A percentile compares a stretch with the other conserved stretches of the same genome.
These are phyloP conservation scores for Pteropus alecto DNA, from an alignment of 2,113 vertebrate species.

Conservation along the genomic window DNA sequence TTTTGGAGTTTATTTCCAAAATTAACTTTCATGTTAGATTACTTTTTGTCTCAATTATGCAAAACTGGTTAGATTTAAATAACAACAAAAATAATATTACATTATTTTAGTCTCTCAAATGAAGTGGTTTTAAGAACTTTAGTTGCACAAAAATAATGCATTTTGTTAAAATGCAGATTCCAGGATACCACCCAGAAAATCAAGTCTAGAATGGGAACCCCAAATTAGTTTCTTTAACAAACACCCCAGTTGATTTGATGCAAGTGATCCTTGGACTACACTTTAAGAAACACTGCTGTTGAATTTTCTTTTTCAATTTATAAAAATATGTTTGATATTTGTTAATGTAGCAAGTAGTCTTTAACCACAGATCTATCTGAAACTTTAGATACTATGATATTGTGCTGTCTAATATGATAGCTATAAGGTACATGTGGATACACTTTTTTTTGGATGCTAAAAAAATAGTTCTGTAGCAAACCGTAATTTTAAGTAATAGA, in stretches of 20 bases:
- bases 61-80: background rate
- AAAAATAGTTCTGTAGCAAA: background rate
- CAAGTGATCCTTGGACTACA: background rate
- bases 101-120: background rate
- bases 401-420: background rate
- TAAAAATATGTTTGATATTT: background rate
- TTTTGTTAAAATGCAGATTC: background rate
- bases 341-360: background rate
- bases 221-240: background rate
- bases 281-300: background rate
- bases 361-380: background rate
- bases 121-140: background rate
- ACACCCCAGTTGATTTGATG: background rate
- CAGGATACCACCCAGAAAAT: background rate
- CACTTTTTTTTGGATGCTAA: background rate
- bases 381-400: background rate
- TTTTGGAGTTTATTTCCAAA: background rate
- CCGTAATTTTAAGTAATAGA: background rate
- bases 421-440: background rate
- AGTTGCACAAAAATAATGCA: background rate
- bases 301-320: background rate
- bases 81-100: background rate
- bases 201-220: background rate
- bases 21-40: background rate
- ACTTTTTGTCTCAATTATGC: background rate